A percentile compares a stretch with the other conserved stretches of the same genome.
These are phyloP conservation scores for Diplosoma virens DNA, from an alignment of 23 tunicate genomes.

Conservation along the genomic window DNA sequence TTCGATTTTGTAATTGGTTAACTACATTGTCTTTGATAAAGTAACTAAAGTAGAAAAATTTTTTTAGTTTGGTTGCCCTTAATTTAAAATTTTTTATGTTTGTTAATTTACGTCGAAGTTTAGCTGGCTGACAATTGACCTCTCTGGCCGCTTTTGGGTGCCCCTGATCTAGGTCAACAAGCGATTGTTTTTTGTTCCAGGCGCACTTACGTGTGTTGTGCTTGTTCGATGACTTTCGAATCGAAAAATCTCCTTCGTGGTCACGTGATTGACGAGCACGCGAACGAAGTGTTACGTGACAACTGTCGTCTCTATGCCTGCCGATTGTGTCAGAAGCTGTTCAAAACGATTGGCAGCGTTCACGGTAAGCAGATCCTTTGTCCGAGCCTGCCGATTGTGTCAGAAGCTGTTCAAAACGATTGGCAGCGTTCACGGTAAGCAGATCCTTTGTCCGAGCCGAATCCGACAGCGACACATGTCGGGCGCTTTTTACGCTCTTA, in stretches of 20 bases:
- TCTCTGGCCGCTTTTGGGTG: too few species aligned
- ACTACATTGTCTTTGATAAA: too few species aligned
- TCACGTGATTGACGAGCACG: slow-evolving; percentile 42
- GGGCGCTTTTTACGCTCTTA: too few species aligned
- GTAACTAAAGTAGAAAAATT: too few species aligned
- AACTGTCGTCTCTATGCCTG: slow-evolving; percentile 20
- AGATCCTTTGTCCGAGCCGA: background rate
- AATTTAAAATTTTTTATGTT: too few species aligned
- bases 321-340: slow-evolving; percentile 23
- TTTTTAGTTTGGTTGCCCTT: too few species aligned
- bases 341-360: slow-evolving; percentile 32
- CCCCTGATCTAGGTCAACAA: too few species aligned
- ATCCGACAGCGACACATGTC: too few species aligned
- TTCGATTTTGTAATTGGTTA: too few species aligned
- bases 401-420: background rate
- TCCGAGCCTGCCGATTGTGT: background rate
- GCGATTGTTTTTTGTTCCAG: background rate
- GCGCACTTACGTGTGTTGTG: slow-evolving; percentile 36
- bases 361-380: slow-evolving; percentile 6
- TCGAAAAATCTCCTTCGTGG: slow-evolving; percentile 22
- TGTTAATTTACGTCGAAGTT: too few species aligned
- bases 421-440: slow-evolving; percentile 18
- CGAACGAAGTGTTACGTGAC: slow-evolving; percentile 21
- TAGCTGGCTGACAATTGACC: too few species aligned
- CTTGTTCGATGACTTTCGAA: slow-evolving; percentile 35